These are phyloP conservation scores for Latrodectus hesperus DNA, from an alignment of 2,888 invertebrate genomes.

Conservation along the genomic window DNA sequence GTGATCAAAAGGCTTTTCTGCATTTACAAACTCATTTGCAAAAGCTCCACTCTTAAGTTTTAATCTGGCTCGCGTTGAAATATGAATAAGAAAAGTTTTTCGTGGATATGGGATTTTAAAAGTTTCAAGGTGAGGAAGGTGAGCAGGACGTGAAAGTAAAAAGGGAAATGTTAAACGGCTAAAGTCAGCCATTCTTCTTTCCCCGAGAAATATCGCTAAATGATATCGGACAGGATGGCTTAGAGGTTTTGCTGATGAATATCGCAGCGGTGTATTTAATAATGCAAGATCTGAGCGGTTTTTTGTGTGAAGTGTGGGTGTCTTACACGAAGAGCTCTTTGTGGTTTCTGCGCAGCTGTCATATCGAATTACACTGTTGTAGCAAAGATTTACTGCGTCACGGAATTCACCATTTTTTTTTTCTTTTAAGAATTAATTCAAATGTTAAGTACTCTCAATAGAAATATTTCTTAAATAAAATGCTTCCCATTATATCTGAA, in stretches of 20 bases:
- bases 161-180: constrained; percentile 27
- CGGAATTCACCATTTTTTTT: no score
- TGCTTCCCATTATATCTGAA: no score
- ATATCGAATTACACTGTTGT: constrained; percentile 4
- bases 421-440: no score
- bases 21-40: constrained; percentile 63
- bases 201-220: constrained; percentile 28
- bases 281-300: constrained; percentile 43
- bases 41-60: constrained; percentile 21
- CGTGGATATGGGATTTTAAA: constrained; percentile 62
- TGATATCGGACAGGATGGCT: constrained; percentile 60
- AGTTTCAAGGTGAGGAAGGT: constrained; percentile 21
- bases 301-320: constrained; percentile 15
- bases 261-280: constrained; percentile 44
- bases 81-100: constrained; percentile 45
- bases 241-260: constrained; percentile 12
- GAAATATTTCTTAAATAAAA: no score
- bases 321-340: constrained; percentile 27
- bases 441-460: no score
- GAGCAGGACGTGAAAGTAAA: constrained; percentile 15
- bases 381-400: no score
- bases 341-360: background rate
- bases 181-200: constrained; percentile 19
- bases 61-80: constrained; percentile 32
- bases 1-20: constrained; percentile 59